Base-by-base conservation (phyloP, 1,140 invertebrate genomes). In the Elymnias hypermnestra region DNA sequence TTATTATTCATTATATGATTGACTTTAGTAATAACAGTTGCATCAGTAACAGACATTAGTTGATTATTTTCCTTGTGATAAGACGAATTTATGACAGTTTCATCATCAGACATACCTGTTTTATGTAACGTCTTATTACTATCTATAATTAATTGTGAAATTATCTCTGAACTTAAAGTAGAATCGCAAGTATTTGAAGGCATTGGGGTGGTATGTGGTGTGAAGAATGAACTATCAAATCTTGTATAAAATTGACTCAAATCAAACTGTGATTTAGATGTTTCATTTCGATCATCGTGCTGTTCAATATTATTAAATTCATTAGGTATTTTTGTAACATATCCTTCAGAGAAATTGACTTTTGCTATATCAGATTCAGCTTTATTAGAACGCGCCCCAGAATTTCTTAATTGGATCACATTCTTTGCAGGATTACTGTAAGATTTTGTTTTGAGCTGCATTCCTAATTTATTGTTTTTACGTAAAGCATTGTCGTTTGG, bases 381-480 rank as follows among this genome's bases (percentile, higher is more conserved):
- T 6, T 21, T 4, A 21, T 21, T 21, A 4, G 6, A 6, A 21
- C 19, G 19, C 3, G 19, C 6, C 6, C 7, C 6, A 1, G 19
- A 28, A 14, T 37, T 38, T 38, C 26, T 46, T 13, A 38, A 12
- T 14, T 12, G 17, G 13, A 14, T 28, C n/a, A 21, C 2, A 22
- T 19, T 48, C 2, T 31, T 40, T 21, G 3, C 8, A n/a, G 28
- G 25, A 25, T 40, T 19, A n/a, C 26, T 31, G 13, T 10, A 23
- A 5, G 45, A 48, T n/a, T 31, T 48, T 1, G n/a, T 47, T 2
- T 35, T 10, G 10, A 46, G 5, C 1, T 25, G 39, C 5, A 13
- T 6, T 4, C 19, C 19, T 4, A 21, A 3, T 21, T 4, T 31
- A 4, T 31, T 31, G 14, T 31, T 31, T 15, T 33, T 15, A 13